These are phyloP conservation scores for Aplochiton taeniatus DNA, from an alignment of 2,797 vertebrate species.

Conservation along the genomic window DNA sequence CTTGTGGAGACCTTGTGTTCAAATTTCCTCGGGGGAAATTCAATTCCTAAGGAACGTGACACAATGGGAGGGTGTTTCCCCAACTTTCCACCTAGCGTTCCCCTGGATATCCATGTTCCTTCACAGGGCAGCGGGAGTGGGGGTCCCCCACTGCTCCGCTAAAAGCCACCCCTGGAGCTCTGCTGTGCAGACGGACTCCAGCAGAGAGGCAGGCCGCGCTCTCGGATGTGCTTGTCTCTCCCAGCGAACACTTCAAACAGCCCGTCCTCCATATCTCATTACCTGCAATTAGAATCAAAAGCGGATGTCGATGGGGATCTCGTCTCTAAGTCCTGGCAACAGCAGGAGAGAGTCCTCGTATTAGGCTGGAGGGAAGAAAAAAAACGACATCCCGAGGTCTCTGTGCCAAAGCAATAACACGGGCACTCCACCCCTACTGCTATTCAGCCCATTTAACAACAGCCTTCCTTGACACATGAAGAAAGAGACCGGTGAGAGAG, in stretches of 20 bases:
- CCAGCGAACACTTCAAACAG: conserved; percentile 8
- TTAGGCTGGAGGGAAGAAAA: too few species aligned
- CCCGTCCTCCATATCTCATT: conserved; percentile 56
- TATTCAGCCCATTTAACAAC: too few species aligned
- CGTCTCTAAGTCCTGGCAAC: too few species aligned
- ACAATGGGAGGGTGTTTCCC: too few species aligned
- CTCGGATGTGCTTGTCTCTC: conserved; percentile 28
- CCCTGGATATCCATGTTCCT: not conserved
- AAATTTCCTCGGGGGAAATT: too few species aligned
- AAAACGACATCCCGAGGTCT: too few species aligned
- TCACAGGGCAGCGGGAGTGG: conserved; percentile 24
- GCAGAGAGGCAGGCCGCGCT: not conserved
- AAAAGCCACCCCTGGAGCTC: conserved; percentile 63
- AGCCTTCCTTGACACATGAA: too few species aligned
- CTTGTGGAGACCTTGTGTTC: too few species aligned
- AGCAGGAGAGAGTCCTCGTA: too few species aligned
- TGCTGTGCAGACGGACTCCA: conserved; percentile 30
- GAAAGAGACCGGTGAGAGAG: not conserved
- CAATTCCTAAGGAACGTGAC: too few species aligned
- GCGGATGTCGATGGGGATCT: not conserved
- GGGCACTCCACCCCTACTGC: too few species aligned
- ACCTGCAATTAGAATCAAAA: conserved; percentile 70
- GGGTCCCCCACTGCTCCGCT: conserved; percentile 56
- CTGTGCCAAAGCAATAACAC: too few species aligned
- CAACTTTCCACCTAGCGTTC: not conserved